Conservation (phyloP, 2,113 vertebrate species). For the Spheniscus mendiculus region DNA sequence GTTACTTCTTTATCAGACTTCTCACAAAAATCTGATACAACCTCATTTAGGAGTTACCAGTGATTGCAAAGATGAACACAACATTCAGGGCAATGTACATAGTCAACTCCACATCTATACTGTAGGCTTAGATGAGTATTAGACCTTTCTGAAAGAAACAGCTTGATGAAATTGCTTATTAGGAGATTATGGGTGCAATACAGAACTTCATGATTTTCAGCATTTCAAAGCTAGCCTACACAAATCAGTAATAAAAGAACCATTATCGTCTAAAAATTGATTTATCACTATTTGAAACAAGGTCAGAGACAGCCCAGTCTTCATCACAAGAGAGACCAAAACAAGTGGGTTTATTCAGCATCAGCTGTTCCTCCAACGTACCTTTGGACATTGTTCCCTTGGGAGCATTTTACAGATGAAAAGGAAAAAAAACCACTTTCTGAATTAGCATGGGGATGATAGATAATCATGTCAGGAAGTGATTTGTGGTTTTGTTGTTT, state of each 20-base stretch:
- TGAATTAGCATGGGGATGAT: background rate
- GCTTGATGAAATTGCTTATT: background rate
- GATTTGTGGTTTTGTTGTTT: background rate
- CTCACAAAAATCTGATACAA: background rate
- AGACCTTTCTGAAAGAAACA: background rate
- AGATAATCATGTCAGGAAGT: background rate
- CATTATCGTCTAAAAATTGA: background rate
- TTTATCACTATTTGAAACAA: background rate
- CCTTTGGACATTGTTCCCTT: background rate
- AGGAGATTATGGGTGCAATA: background rate
- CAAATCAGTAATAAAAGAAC: background rate
- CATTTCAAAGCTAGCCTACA: background rate
- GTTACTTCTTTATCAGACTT: background rate
- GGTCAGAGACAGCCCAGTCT: background rate
- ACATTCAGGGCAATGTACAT: background rate
- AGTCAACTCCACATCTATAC: background rate
- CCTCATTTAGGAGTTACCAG: background rate
- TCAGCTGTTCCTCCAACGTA: background rate
- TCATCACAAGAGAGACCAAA: background rate
- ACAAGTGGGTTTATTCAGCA: background rate
- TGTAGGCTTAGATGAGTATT: background rate
- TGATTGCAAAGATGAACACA: background rate
- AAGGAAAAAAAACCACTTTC: background rate
- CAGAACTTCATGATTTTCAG: background rate
- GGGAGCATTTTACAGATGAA: background rate